Percentiles rank a stretch among this genome's conserved stretches.
These are phyloP conservation scores for Eulimnadia texana DNA, from an alignment of 1,140 invertebrate genomes.

Conservation along the genomic window DNA sequence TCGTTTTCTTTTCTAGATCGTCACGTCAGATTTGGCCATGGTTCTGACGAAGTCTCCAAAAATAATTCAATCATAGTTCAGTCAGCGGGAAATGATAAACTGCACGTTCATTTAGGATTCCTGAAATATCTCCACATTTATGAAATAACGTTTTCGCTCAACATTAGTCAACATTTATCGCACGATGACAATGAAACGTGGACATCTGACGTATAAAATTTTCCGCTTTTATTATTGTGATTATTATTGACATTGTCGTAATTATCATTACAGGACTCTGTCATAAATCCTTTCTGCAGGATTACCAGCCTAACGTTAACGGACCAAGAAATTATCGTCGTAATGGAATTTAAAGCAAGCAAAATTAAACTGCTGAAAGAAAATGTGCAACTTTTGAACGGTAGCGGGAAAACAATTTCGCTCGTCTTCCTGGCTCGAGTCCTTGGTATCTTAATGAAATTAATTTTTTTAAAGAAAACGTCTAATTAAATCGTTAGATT, in stretches of 20 bases:
- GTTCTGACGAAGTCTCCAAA: neutral
- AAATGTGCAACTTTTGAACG: neutral
- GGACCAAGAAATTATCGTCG: neutral
- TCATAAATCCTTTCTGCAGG: neutral
- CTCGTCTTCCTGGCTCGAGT: slow-evolving; percentile 8
- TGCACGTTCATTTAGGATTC: slow-evolving; percentile 3
- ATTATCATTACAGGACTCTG: neutral
- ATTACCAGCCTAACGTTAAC: neutral
- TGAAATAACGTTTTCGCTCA: neutral
- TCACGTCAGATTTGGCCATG: neutral
- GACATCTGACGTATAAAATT: neutral
- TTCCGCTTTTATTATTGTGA: neutral
- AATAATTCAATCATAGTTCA: neutral
- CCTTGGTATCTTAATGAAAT: neutral
- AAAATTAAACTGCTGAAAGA: neutral
- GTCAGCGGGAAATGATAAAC: neutral
- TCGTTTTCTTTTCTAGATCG: neutral
- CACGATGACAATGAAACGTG: neutral
- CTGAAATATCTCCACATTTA: neutral
- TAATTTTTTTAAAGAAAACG: neutral
- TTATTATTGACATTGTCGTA: too few relatives aligned
- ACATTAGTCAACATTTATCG: neutral
- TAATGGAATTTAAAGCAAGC: neutral
- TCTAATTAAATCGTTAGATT: too few relatives aligned
- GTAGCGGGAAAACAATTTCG: neutral